Conservation (phyloP, 2,797 vertebrate genomes). For the Acanthopagrus latus region DNA sequence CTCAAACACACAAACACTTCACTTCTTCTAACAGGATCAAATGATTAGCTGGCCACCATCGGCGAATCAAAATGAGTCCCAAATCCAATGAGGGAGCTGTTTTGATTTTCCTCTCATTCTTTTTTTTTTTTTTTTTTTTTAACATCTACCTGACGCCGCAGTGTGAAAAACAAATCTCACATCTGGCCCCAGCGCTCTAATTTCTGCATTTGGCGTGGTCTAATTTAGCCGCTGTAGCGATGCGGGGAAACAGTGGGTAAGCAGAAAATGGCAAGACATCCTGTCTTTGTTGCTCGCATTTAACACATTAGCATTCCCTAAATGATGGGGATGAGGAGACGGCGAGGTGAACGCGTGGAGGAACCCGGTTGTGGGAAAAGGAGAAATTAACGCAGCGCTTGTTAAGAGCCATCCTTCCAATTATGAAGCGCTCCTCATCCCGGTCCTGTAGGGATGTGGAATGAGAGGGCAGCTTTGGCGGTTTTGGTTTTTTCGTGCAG, state of each 20-base stretch:
- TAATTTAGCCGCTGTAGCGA: constrained; percentile 80
- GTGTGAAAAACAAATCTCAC: constrained; percentile 84
- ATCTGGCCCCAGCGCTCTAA: constrained; percentile 82
- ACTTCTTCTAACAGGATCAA: constrained; percentile 85
- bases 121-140: background rate
- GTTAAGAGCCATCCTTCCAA: constrained; percentile 35
- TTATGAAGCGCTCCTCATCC: constrained; percentile 38
- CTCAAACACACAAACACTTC: constrained; percentile 79
- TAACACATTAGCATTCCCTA: constrained; percentile 82
- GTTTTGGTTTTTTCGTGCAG: constrained; percentile 15
- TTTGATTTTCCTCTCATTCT: constrained; percentile 67
- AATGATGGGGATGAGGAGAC: constrained; percentile 73
- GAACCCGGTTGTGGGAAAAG: constrained; percentile 17
- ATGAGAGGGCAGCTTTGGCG: background rate
- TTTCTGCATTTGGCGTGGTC: constrained; percentile 79
- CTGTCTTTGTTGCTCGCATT: constrained; percentile 81
- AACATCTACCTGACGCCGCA: constrained; percentile 80
- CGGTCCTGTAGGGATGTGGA: constrained; percentile 23
- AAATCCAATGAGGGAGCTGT: constrained; percentile 80
- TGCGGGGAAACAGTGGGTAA: constrained; percentile 80
- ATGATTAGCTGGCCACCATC: constrained; percentile 86
- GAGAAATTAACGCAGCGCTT: constrained; percentile 39
- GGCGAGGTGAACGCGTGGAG: constrained; percentile 43
- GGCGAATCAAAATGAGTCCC: constrained; percentile 81
- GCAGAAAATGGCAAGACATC: constrained; percentile 83